Conservation (phyloP, 2,888 invertebrate genomes). For the Microctonus hyperodae region DNA sequence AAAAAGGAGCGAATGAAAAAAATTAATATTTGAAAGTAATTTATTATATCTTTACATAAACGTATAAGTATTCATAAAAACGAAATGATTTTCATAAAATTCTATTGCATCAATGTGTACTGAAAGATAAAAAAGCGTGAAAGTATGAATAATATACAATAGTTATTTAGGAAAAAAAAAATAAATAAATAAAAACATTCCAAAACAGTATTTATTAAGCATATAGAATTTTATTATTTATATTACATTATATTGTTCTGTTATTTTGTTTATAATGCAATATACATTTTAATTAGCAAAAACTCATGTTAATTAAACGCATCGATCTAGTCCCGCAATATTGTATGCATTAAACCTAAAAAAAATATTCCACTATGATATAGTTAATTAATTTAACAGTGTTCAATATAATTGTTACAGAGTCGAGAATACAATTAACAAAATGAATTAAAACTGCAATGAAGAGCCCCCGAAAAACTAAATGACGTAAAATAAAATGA, state of each 20-base stretch:
- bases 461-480: too few relatives aligned
- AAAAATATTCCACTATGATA: slow-evolving; percentile 12
- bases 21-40: slow-evolving; percentile 37
- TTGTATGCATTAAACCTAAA: slow-evolving; percentile 31
- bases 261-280: background rate
- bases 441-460: slow-evolving; percentile 7
- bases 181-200: slow-evolving; percentile 36
- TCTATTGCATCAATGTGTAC: background rate
- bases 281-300: background rate
- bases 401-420: slow-evolving; percentile 26
- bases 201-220: slow-evolving; percentile 56
- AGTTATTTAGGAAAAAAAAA: slow-evolving; percentile 19
- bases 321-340: background rate
- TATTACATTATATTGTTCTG: slow-evolving; percentile 1
- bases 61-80: slow-evolving; percentile 31
- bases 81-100: background rate
- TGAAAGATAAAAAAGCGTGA: slow-evolving; percentile 19
- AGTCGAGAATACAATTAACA: slow-evolving; percentile 18
- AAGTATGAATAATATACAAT: slow-evolving; percentile 10
- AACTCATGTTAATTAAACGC: background rate
- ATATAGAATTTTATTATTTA: slow-evolving; percentile 35
- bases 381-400: slow-evolving; percentile 24
- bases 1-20: slow-evolving; percentile 23
- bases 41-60: slow-evolving; percentile 50
- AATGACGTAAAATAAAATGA: too few relatives aligned